These are phyloP conservation scores for Gibbula magus DNA, from an alignment of 2,888 invertebrate genomes.

Conservation along the genomic window DNA sequence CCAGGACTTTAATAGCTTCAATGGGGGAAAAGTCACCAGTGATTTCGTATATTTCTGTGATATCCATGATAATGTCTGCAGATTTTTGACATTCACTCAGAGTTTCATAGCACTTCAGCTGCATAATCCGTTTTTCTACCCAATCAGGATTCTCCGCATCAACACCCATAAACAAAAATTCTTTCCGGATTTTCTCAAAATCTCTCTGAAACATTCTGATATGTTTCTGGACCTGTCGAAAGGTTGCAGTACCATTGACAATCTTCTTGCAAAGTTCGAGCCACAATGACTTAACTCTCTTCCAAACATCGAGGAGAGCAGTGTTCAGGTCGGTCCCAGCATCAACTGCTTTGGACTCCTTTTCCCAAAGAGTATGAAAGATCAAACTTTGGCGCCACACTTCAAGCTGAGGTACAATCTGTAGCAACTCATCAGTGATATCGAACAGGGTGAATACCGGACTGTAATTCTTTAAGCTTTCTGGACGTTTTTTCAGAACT, in stretches of 20 bases:
- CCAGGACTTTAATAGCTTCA: slow-evolving; percentile 30
- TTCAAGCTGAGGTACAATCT: background rate
- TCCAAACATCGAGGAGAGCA: slow-evolving; percentile 22
- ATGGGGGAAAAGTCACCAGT: slow-evolving; percentile 42
- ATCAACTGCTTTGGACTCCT: background rate
- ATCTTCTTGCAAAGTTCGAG: slow-evolving; percentile 10
- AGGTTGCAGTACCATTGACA: slow-evolving; percentile 24
- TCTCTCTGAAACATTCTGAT: slow-evolving; percentile 19
- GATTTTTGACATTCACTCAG: slow-evolving; percentile 41
- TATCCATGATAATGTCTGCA: slow-evolving; percentile 43
- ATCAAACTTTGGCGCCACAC: background rate
- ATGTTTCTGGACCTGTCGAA: slow-evolving; percentile 19
- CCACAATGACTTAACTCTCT: slow-evolving; percentile 24
- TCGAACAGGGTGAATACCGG: background rate
- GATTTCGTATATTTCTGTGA: slow-evolving; percentile 35
- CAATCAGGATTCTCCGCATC: background rate
- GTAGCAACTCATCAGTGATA: background rate
- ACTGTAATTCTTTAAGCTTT: background rate
- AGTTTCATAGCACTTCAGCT: slow-evolving; percentile 41
- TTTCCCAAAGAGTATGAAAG: background rate
- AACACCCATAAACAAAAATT: slow-evolving; percentile 24
- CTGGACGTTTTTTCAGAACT: background rate
- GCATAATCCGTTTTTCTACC: slow-evolving; percentile 37
- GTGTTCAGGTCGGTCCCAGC: background rate
- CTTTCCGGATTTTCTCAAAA: background rate